These are phyloP conservation scores for Holcopasites calliopsidis DNA, from an alignment of 1,140 invertebrate genomes.

Conservation along the genomic window DNA sequence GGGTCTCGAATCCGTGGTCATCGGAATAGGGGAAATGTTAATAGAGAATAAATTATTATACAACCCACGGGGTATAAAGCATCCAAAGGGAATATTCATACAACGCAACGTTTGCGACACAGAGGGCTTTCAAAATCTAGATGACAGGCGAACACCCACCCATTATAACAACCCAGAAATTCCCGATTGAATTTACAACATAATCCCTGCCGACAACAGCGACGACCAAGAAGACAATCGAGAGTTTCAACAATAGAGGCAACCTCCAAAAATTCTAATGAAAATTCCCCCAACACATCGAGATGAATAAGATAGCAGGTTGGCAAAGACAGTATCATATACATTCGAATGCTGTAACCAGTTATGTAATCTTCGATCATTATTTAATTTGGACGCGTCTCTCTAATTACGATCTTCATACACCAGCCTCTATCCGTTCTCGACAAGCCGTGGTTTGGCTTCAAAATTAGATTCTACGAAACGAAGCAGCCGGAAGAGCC, in stretches of 20 bases:
- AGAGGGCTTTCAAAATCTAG: background rate
- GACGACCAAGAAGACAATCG: background rate
- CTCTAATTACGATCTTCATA: too few species aligned
- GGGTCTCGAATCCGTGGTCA: too few species aligned
- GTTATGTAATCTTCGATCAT: too few species aligned
- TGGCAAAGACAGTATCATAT: background rate
- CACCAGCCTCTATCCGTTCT: background rate
- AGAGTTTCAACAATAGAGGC: background rate
- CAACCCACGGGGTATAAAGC: too few species aligned
- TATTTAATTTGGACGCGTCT: too few species aligned
- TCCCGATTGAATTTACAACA: background rate
- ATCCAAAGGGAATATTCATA: too few species aligned
- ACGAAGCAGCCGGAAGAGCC: slow-evolving; percentile 53
- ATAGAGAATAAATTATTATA: too few species aligned
- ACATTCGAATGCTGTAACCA: too few species aligned
- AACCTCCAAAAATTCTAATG: background rate
- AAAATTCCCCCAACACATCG: background rate
- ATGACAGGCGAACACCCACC: background rate
- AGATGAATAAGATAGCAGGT: background rate
- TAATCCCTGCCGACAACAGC: background rate
- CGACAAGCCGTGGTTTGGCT: slow-evolving; percentile 11
- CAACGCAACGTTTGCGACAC: background rate
- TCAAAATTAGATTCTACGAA: slow-evolving; percentile 62
- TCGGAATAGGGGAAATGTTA: too few species aligned
- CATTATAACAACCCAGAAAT: background rate